Percentiles rank a stretch among this genome's conserved stretches.
Conservation (phyloP, 2,113 vertebrate species). For the Hippocampus mohnikei region DNA sequence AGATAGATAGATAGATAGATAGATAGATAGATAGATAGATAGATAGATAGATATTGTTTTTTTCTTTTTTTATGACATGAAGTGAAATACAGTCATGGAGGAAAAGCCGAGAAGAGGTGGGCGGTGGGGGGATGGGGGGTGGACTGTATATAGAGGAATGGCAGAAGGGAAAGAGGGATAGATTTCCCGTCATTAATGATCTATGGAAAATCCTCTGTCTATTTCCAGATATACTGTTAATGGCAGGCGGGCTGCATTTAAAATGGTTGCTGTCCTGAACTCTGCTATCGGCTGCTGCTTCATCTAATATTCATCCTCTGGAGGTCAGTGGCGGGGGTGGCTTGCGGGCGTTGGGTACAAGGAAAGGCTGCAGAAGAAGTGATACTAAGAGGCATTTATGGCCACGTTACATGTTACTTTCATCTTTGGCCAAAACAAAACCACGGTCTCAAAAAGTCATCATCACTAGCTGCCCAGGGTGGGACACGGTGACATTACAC, state of each 20-base stretch:
- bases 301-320: conserved; percentile 72
- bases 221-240: conserved; percentile 78
- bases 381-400: not conserved
- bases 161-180: conserved; percentile 62
- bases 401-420: not conserved
- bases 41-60: too few species aligned
- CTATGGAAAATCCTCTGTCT: conserved; percentile 76
- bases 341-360: conserved; percentile 50
- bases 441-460: not conserved
- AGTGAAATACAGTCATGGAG: conserved; percentile 43
- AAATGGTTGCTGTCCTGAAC: conserved; percentile 74
- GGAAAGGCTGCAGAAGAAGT: conserved; percentile 28
- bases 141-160: conserved; percentile 60
- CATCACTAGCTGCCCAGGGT: too few species aligned
- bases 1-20: too few species aligned
- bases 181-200: conserved; percentile 78
- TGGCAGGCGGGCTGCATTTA: conserved; percentile 74
- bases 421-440: not conserved
- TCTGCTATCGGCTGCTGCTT: conserved; percentile 70
- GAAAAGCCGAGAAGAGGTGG: conserved; percentile 42
- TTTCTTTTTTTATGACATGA: conserved; percentile 10
- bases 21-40: too few species aligned
- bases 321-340: conserved; percentile 61
- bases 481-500: too few species aligned
- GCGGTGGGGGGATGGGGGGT: conserved; percentile 8